phyloP scores from a whole-genome alignment of 2,888 invertebrate genomes.

The Polymixis flavicincta region DNA sequence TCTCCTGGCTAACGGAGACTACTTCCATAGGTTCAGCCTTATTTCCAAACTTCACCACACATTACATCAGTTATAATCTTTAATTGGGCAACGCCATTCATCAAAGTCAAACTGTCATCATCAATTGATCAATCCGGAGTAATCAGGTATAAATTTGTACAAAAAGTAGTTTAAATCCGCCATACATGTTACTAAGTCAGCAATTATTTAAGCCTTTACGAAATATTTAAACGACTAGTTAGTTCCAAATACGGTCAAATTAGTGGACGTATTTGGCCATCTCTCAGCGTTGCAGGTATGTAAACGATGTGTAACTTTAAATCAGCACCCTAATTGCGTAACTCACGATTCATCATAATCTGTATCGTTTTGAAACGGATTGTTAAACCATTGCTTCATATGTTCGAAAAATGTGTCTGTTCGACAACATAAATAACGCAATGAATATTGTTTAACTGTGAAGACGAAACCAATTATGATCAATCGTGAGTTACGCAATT shows the following conservation, averaged over 20 bases:
- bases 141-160: conserved; percentile 7
- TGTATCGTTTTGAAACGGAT: too few relatives aligned
- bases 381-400: too few relatives aligned
- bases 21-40: too few relatives aligned
- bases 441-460: too few relatives aligned
- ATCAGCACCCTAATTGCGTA: too few relatives aligned
- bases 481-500: too few relatives aligned
- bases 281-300: background rate
- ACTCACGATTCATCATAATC: too few relatives aligned
- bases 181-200: background rate
- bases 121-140: conserved; percentile 33
- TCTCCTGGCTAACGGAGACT: too few relatives aligned
- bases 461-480: too few relatives aligned
- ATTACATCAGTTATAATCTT: background rate
- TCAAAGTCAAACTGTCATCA: conserved; percentile 43
- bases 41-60: too few relatives aligned
- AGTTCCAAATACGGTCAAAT: conserved; percentile 24
- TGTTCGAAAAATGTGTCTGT: too few relatives aligned
- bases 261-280: conserved; percentile 16
- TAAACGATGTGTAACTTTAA: background rate
- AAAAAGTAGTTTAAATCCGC: conserved; percentile 31
- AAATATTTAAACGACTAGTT: conserved; percentile 34
- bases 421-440: too few relatives aligned
- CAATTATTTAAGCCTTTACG: conserved; percentile 33
- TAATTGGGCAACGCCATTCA: background rate